Percentiles rank a stretch among this genome's conserved stretches.
Conservation (phyloP, 2,113 vertebrate species). For the Ammospiza nelsoni region DNA sequence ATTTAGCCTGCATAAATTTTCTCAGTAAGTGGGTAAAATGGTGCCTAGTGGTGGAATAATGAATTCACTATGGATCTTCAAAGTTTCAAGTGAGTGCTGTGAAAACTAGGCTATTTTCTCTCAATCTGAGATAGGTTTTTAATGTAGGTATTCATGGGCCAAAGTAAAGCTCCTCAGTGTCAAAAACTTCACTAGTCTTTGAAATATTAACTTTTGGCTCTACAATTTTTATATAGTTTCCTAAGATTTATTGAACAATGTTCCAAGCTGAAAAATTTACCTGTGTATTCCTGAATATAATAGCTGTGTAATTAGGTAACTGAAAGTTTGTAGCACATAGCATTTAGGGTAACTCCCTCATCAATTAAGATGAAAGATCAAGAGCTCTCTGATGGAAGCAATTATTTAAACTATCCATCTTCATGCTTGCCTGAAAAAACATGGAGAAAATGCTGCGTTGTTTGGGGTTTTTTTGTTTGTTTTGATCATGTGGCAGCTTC, state of each 20-base stretch:
- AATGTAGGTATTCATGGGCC: neutral
- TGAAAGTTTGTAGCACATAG: neutral
- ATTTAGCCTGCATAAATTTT: slow-evolving; percentile 16
- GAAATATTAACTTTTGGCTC: neutral
- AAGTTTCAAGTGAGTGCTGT: neutral
- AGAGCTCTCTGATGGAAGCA: neutral
- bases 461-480: neutral
- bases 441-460: neutral
- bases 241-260: neutral
- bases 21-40: neutral
- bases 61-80: neutral
- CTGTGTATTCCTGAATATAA: neutral
- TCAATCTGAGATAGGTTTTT: neutral
- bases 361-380: neutral
- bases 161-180: neutral
- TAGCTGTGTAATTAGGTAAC: neutral
- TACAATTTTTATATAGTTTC: neutral
- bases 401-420: neutral
- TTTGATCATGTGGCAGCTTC: neutral
- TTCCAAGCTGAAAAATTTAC: neutral
- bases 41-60: neutral
- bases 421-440: neutral
- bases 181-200: neutral
- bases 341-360: neutral
- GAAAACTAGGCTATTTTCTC: neutral